These are phyloP conservation scores for Trichomycterus rosablanca DNA, from an alignment of 2,113 vertebrate genomes.

Conservation along the genomic window DNA sequence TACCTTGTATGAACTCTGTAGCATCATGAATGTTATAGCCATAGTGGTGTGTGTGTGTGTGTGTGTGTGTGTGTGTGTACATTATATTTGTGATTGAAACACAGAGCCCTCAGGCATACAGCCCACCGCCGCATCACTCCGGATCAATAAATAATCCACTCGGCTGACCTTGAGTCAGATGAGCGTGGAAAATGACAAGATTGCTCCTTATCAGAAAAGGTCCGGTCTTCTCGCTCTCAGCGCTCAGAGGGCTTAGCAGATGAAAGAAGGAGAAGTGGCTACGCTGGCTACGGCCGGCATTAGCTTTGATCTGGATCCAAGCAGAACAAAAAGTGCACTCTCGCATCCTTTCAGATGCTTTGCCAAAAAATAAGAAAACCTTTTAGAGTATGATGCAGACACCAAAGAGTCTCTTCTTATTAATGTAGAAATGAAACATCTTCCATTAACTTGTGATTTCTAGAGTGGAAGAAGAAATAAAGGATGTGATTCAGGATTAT, in stretches of 20 bases:
- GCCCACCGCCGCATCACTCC: constrained; percentile 28
- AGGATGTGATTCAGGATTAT: too few species aligned
- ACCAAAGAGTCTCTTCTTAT: too few species aligned
- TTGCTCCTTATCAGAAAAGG: constrained; percentile 28
- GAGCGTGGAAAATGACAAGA: constrained; percentile 38
- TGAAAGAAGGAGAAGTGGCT: constrained; percentile 26
- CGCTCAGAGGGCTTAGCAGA: constrained; percentile 29
- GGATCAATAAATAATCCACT: constrained; percentile 48
- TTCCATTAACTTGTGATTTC: too few species aligned
- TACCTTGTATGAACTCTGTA: too few species aligned
- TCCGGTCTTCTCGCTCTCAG: constrained; percentile 2
- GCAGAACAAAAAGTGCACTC: background rate
- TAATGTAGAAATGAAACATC: background rate
- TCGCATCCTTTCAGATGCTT: background rate
- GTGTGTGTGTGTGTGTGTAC: background rate
- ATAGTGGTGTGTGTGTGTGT: background rate
- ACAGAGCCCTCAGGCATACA: constrained; percentile 22
- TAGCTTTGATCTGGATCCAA: constrained; percentile 29
- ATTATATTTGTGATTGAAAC: constrained; percentile 32
- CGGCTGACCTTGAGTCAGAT: constrained; percentile 40
- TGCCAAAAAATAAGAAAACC: background rate
- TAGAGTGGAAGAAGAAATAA: too few species aligned
- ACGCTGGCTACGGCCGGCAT: background rate
- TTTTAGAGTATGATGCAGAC: background rate
- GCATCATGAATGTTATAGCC: too few species aligned